Conservation (phyloP, 1,140 invertebrate genomes). For the Tetragnatha versicolor region DNA sequence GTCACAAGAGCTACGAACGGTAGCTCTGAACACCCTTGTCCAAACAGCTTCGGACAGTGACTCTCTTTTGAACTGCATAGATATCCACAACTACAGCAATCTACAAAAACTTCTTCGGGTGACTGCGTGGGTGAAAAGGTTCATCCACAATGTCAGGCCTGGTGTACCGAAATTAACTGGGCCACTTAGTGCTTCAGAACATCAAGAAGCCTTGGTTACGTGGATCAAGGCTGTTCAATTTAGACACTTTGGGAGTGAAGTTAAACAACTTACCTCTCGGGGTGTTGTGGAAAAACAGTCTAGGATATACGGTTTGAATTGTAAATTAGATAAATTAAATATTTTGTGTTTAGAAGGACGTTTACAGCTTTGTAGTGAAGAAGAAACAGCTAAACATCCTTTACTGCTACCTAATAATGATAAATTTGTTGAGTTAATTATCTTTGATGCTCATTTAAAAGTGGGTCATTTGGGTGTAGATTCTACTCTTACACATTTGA, state of each 20-base stretch:
- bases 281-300: background rate
- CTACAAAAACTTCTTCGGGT: background rate
- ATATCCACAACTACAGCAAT: background rate
- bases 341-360: background rate
- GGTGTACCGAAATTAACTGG: background rate
- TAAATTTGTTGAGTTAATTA: constrained; percentile 5
- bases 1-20: too few relatives aligned
- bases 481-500: background rate
- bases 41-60: background rate
- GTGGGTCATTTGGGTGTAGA: background rate
- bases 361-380: background rate
- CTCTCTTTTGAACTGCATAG: background rate
- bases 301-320: background rate
- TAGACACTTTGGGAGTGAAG: background rate
- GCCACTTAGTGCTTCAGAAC: background rate
- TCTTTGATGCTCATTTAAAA: background rate
- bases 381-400: background rate
- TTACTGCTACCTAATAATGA: background rate
- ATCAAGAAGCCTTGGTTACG: background rate
- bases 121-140: background rate
- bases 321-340: background rate
- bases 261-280: background rate
- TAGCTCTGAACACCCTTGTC: background rate
- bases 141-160: background rate
- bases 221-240: background rate